A percentile compares a stretch with the other conserved stretches of the same genome.
Conservation (phyloP, 2,797 vertebrate genomes). For the Borostomias antarcticus region DNA sequence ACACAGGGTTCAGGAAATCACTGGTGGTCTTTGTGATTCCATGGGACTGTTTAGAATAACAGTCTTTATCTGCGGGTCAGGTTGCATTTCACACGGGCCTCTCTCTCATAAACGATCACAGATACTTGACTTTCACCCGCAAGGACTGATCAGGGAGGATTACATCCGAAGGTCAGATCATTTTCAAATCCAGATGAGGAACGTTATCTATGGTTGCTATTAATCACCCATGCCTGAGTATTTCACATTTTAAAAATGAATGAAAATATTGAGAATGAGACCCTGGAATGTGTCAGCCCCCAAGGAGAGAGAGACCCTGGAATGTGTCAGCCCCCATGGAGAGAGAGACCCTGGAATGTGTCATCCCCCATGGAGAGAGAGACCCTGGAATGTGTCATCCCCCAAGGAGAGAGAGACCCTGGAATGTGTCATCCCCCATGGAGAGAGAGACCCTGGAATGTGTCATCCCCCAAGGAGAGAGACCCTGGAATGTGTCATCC, state of each 20-base stretch:
- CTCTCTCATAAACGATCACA: not conserved
- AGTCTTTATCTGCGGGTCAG: not conserved
- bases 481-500: too few species aligned
- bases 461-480: too few species aligned
- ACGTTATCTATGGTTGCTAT: not conserved
- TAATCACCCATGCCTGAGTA: not conserved
- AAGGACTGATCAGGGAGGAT: not conserved
- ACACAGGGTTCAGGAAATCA: constrained; percentile 12
- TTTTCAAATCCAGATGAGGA: not conserved
- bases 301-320: too few species aligned
- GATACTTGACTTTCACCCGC: constrained; percentile 9
- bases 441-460: too few species aligned
- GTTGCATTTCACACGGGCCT: not conserved
- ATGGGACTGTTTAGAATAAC: constrained; percentile 32
- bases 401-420: too few species aligned
- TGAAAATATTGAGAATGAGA: not conserved
- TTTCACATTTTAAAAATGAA: not conserved
- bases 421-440: too few species aligned
- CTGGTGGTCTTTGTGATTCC: not conserved
- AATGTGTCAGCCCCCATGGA: too few species aligned
- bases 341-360: too few species aligned
- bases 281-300: too few species aligned
- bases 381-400: too few species aligned
- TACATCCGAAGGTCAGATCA: constrained; percentile 26
- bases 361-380: too few species aligned